phyloP scores from a whole-genome alignment of 2,888 invertebrate genomes.

The Cephus sareptanus region DNA sequence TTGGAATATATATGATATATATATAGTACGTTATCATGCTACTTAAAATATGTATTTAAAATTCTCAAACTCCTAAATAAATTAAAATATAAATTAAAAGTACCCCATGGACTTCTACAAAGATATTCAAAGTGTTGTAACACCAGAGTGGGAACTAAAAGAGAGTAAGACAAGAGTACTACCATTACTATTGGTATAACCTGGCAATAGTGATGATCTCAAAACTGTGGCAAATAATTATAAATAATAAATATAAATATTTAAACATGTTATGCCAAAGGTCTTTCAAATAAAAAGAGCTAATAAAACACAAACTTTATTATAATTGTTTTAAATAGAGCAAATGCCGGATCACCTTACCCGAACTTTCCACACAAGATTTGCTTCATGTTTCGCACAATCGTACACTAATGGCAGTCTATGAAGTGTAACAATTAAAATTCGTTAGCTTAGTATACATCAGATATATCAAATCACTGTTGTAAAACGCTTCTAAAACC shows the following conservation, averaged over 20 bases:
- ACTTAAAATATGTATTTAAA: background rate
- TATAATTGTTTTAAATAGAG: background rate
- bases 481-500: slow-evolving; percentile 27
- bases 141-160: background rate
- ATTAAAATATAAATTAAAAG: slow-evolving; percentile 10
- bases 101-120: background rate
- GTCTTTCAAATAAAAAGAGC: background rate
- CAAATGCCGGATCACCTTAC: slow-evolving; percentile 39
- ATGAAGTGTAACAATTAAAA: slow-evolving; percentile 29
- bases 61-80: background rate
- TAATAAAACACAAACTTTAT: background rate
- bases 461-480: slow-evolving; percentile 27
- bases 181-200: background rate
- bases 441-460: slow-evolving; percentile 25
- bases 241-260: background rate
- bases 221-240: background rate
- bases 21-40: background rate
- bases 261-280: background rate
- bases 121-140: background rate
- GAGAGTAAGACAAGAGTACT: background rate
- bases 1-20: background rate
- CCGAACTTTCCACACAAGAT: slow-evolving; percentile 59
- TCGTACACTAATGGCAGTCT: slow-evolving; percentile 16
- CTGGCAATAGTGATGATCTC: background rate
- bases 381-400: slow-evolving; percentile 53